A percentile compares a stretch with the other conserved stretches of the same genome.
These are phyloP conservation scores for Blastobasis lacticolella DNA, from an alignment of 2,888 invertebrate genomes.

Conservation along the genomic window DNA sequence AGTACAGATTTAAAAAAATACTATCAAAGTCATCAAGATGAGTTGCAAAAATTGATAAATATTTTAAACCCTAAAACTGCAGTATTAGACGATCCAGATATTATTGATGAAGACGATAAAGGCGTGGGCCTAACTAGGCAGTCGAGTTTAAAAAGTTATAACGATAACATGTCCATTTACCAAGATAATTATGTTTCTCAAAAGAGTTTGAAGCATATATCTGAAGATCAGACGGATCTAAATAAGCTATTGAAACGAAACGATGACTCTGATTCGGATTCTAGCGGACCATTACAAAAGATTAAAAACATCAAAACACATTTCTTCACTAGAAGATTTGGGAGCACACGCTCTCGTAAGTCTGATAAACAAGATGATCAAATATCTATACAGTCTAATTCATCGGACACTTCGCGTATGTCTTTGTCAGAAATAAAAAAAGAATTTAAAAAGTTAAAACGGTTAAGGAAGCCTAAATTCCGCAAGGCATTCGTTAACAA, in stretches of 20 bases:
- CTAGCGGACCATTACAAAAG: conserved; percentile 61
- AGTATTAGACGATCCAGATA: conserved; percentile 51
- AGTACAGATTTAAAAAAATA: conserved; percentile 55
- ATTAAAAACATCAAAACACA: conserved; percentile 77
- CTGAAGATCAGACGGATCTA: conserved; percentile 59
- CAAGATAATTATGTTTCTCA: conserved; percentile 51
- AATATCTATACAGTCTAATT: conserved; percentile 66
- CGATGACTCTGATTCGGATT: conserved; percentile 58
- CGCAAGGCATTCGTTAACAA: conserved; percentile 43
- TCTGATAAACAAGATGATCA: conserved; percentile 70
- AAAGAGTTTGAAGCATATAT: conserved; percentile 50
- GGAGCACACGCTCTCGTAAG: conserved; percentile 72
- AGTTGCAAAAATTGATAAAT: conserved; percentile 47
- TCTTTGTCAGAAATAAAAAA: conserved; percentile 57
- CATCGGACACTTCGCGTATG: conserved; percentile 62
- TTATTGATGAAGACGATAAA: conserved; percentile 52
- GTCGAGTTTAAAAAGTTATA: conserved; percentile 43
- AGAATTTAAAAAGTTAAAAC: conserved; percentile 56
- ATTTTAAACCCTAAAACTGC: conserved; percentile 55
- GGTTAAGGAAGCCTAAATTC: conserved; percentile 56
- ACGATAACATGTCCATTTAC: conserved; percentile 49
- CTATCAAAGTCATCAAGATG: conserved; percentile 57
- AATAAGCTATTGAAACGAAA: conserved; percentile 69
- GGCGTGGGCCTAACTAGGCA: conserved; percentile 39
- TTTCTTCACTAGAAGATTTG: conserved; percentile 77